Conservation (phyloP, 2,888 invertebrate species). For the Prosopocoilus inquinatus region DNA sequence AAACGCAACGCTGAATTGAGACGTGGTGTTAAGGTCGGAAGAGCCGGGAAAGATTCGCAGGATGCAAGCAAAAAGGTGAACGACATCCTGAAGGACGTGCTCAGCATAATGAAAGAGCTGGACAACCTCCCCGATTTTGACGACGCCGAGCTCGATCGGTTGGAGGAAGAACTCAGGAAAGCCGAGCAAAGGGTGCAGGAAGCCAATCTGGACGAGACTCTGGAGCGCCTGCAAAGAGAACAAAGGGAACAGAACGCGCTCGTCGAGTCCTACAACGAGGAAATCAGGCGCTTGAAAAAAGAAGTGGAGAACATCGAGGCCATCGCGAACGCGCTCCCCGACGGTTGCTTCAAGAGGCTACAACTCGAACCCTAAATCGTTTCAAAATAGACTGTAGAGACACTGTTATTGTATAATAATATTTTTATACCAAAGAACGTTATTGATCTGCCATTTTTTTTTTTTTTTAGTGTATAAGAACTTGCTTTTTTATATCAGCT, state of each 20-base stretch:
- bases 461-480: no score
- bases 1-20: background rate
- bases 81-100: conserved; percentile 75
- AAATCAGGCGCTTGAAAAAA: conserved; percentile 64
- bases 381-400: background rate
- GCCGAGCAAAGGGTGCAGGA: conserved; percentile 70
- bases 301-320: conserved; percentile 83
- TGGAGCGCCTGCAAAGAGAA: conserved; percentile 71
- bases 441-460: background rate
- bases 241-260: conserved; percentile 56
- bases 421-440: conserved; percentile 3
- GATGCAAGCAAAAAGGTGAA: conserved; percentile 80
- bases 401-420: background rate
- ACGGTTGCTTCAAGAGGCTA: conserved; percentile 74
- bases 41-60: conserved; percentile 80
- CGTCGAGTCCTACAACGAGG: conserved; percentile 78
- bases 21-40: conserved; percentile 67
- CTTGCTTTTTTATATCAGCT: no score
- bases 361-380: conserved; percentile 66
- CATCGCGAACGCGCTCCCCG: conserved; percentile 77
- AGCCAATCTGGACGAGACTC: conserved; percentile 73
- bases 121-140: conserved; percentile 72
- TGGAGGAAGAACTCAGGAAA: conserved; percentile 62
- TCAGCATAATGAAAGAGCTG: conserved; percentile 74
- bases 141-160: conserved; percentile 61